Evolutionary conservation across 2,113 vertebrate genomes (phyloP).

Genomic region (Ctenomys sociabilis): DNA sequence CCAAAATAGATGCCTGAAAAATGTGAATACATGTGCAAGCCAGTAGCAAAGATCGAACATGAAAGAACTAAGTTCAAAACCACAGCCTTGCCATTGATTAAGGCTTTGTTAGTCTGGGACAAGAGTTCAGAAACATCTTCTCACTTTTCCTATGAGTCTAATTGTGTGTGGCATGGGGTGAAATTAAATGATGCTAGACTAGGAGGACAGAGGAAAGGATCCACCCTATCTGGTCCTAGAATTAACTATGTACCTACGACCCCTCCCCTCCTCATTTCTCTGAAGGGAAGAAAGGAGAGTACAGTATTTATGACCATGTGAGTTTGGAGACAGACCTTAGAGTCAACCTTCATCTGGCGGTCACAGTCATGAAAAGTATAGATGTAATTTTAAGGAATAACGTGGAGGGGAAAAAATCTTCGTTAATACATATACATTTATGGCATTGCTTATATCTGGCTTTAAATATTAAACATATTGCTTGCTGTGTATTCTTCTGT

Average conservation of each 20-base stretch:
- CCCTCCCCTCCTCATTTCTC: neutral
- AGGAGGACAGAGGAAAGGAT: neutral
- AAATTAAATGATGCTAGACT: neutral
- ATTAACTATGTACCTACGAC: neutral
- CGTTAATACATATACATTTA: neutral
- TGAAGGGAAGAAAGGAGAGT: neutral
- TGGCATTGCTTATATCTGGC: neutral
- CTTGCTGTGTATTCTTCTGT: neutral
- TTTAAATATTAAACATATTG: neutral
- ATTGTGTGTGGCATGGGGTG: neutral
- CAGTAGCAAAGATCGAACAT: slow-evolving; percentile 18
- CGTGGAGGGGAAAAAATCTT: neutral
- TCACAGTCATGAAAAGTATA: neutral
- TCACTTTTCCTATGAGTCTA: slow-evolving; percentile 45
- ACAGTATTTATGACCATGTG: neutral
- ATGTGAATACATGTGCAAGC: neutral
- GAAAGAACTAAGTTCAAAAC: slow-evolving; percentile 61
- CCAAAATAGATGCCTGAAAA: slow-evolving; percentile 13
- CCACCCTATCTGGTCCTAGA: neutral
- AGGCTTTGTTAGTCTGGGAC: slow-evolving; percentile 12
- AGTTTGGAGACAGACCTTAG: slow-evolving; percentile 3
- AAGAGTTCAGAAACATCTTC: slow-evolving; percentile 34
- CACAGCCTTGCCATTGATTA: slow-evolving; percentile 63
- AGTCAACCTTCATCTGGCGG: neutral
- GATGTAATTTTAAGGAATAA: neutral